A percentile compares a stretch with the other conserved stretches of the same genome.
Conservation (phyloP, 1,140 invertebrate species). For the Papilio dardanus region DNA sequence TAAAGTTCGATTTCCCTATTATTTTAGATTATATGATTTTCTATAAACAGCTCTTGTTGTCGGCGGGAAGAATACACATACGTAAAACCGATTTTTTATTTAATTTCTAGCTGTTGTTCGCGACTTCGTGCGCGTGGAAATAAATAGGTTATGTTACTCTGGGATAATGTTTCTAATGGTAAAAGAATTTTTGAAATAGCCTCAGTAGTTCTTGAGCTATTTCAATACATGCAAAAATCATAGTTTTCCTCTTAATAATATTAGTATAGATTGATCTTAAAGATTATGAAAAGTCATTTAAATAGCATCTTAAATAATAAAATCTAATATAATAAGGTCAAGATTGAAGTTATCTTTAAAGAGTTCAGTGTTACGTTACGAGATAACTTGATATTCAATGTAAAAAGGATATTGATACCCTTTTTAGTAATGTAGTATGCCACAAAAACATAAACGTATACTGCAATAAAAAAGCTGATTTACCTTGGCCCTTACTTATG, state of each 20-base stretch:
- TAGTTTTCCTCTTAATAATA: too few relatives aligned
- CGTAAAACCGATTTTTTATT: neutral
- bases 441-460: constrained; percentile 6
- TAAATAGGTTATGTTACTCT: too few relatives aligned
- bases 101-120: neutral
- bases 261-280: too few relatives aligned
- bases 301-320: too few relatives aligned
- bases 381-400: constrained; percentile 17
- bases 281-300: too few relatives aligned
- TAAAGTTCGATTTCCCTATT: neutral
- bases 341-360: neutral
- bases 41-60: constrained; percentile 7
- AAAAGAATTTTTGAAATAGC: too few relatives aligned
- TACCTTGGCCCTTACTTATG: constrained; percentile 1
- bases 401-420: constrained; percentile 14
- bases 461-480: neutral
- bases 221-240: too few relatives aligned
- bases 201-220: too few relatives aligned
- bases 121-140: too few relatives aligned
- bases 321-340: constrained; percentile 18
- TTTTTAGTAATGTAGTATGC: neutral
- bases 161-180: too few relatives aligned
- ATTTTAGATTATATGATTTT: neutral
- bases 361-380: constrained; percentile 23
- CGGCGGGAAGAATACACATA: neutral